A percentile compares a stretch with the other conserved stretches of the same genome.
Evolutionary conservation across 2,113 vertebrate genomes (phyloP).

Genomic region (Menidia beryllina): DNA sequence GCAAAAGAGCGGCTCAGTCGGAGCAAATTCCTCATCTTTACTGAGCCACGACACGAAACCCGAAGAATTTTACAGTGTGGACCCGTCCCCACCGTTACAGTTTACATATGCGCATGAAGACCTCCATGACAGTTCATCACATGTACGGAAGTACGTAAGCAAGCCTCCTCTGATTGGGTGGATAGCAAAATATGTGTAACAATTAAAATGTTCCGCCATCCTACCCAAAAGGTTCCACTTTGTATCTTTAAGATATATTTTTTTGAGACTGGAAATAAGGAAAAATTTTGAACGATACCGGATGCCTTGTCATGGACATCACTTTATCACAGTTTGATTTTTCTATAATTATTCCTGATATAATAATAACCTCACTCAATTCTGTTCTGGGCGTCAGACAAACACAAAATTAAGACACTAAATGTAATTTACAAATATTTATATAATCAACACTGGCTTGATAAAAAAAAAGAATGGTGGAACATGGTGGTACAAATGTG

Average conservation of each 20-base stretch:
- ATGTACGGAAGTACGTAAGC: slow-evolving; percentile 37
- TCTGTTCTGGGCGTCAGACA: too few relatives aligned
- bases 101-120: slow-evolving; percentile 12
- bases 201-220: not conserved
- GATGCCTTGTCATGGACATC: too few relatives aligned
- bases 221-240: slow-evolving; percentile 11
- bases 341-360: too few relatives aligned
- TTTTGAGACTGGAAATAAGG: too few relatives aligned
- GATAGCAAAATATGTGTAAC: slow-evolving; percentile 6
- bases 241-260: not conserved
- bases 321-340: too few relatives aligned
- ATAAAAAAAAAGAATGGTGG: too few relatives aligned
- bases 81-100: not conserved
- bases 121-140: slow-evolving; percentile 70
- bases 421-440: too few relatives aligned
- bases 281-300: too few relatives aligned
- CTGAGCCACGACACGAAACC: not conserved
- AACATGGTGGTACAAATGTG: too few relatives aligned
- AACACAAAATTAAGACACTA: too few relatives aligned
- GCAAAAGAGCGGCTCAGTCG: slow-evolving; percentile 33
- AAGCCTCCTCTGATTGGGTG: slow-evolving; percentile 63
- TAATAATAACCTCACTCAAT: too few relatives aligned
- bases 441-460: too few relatives aligned
- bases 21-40: slow-evolving; percentile 66
- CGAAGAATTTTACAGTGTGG: not conserved